Evolutionary conservation across 2,113 vertebrate genomes (phyloP).

Genomic region (Phylloscopus whistleri): DNA sequence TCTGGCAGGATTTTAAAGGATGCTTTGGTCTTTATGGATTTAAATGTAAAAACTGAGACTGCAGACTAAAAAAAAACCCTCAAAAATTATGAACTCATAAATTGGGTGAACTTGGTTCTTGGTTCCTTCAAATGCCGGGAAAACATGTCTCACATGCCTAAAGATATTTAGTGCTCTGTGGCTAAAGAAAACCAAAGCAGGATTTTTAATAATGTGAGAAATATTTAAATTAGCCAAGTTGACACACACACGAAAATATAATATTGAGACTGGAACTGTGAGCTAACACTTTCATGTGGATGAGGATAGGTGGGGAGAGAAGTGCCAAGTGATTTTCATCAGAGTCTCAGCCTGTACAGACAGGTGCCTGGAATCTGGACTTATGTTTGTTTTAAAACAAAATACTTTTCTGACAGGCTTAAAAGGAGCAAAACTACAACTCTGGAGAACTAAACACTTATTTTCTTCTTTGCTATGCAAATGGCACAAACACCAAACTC

Average conservation of each 20-base stretch:
- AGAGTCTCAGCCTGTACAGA: neutral
- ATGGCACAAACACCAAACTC: neutral
- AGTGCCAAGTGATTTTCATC: neutral
- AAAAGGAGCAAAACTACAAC: neutral
- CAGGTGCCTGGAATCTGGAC: neutral
- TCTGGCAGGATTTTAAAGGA: slow-evolving; percentile 15
- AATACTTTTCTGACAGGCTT: neutral
- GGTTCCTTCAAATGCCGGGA: neutral
- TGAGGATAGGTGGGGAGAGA: neutral
- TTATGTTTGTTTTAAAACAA: neutral
- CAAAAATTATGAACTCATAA: neutral
- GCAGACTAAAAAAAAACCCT: neutral
- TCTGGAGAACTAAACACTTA: neutral
- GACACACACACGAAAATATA: neutral
- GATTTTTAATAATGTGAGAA: slow-evolving; percentile 24
- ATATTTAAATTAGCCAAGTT: neutral
- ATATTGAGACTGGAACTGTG: neutral
- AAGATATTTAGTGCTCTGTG: neutral
- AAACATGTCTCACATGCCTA: neutral
- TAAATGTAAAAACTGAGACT: slow-evolving; percentile 22
- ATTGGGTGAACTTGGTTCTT: neutral
- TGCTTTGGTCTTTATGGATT: neutral
- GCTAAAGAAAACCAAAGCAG: neutral
- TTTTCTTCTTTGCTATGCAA: neutral
- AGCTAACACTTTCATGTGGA: neutral